Evolutionary conservation across 1,140 invertebrate species (phyloP).

Genomic region (Tribolium castaneum): DNA sequence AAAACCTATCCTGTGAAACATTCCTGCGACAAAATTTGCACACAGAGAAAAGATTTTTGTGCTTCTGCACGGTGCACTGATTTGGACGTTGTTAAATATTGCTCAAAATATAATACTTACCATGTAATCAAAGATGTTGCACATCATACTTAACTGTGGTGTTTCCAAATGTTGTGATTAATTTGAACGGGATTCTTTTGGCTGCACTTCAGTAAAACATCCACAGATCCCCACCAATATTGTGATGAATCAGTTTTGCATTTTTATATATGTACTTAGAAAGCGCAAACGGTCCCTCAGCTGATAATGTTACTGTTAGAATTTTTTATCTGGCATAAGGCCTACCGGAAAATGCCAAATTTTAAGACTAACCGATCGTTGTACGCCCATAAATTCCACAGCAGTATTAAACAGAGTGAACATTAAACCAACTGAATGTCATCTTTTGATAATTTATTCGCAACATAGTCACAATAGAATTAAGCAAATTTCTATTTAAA

Average conservation of each 20-base stretch:
- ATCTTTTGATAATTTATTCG: conserved; percentile 22
- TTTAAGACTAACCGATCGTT: conserved; percentile 8
- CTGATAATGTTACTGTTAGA: conserved; percentile 26
- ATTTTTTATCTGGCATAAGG: background rate
- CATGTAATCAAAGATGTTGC: conserved; percentile 32
- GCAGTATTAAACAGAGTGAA: conserved; percentile 20
- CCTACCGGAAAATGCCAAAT: background rate
- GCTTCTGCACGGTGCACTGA: background rate
- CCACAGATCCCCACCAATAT: conserved; percentile 22
- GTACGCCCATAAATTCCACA: conserved; percentile 3
- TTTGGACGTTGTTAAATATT: conserved; percentile 7
- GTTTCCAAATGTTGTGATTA: conserved; percentile 29
- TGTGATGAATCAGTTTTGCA: conserved; percentile 43
- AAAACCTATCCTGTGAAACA: no score
- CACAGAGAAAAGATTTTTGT: background rate
- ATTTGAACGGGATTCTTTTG: background rate
- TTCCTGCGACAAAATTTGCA: background rate
- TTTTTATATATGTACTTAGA: conserved; percentile 42
- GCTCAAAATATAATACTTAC: conserved; percentile 35
- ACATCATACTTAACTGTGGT: conserved; percentile 36
- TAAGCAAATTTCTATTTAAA: conserved; percentile 34
- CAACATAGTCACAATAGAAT: conserved; percentile 32
- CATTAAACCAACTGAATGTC: conserved; percentile 3
- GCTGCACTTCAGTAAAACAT: background rate
- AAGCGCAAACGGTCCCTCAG: conserved; percentile 10